A percentile compares a stretch with the other conserved stretches of the same genome.
Evolutionary conservation across 2,888 invertebrate species (phyloP).

Genomic region (Anticlea derivata): DNA sequence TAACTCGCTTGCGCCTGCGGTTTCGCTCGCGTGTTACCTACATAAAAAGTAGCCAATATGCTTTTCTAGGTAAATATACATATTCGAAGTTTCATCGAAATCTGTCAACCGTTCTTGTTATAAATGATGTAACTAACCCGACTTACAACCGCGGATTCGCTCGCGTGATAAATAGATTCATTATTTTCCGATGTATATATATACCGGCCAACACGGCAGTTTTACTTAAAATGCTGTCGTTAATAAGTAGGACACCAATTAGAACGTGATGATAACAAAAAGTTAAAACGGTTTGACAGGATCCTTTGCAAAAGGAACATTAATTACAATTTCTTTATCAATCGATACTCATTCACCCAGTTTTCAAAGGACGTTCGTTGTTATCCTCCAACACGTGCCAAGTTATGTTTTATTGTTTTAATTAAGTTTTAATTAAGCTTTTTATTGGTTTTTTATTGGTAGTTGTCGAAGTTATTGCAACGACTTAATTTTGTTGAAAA

Average conservation of each 20-base stretch:
- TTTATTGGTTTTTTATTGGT: constrained; percentile 12
- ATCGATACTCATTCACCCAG: constrained; percentile 23
- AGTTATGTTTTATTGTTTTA: constrained; percentile 16
- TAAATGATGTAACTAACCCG: too few species aligned
- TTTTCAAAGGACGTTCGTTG: constrained; percentile 24
- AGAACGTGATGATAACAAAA: not conserved
- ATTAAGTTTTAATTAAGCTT: not conserved
- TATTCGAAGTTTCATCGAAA: too few species aligned
- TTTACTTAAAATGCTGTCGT: not conserved
- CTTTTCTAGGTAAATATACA: too few species aligned
- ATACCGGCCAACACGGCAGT: too few species aligned
- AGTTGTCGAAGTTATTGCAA: constrained; percentile 13
- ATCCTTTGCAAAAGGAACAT: constrained; percentile 15
- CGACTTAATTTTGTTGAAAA: not conserved
- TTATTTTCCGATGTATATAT: too few species aligned
- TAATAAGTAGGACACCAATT: not conserved
- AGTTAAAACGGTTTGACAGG: constrained; percentile 8
- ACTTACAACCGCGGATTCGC: too few species aligned
- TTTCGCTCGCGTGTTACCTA: too few species aligned
- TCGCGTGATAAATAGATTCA: too few species aligned
- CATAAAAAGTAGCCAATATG: too few species aligned
- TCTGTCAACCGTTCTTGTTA: too few species aligned
- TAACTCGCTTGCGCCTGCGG: too few species aligned
- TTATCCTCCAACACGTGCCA: constrained; percentile 16
- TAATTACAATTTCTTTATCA: constrained; percentile 15